phyloP scores from a whole-genome alignment of 2,888 invertebrate genomes.

The Pherbina coryleti region DNA sequence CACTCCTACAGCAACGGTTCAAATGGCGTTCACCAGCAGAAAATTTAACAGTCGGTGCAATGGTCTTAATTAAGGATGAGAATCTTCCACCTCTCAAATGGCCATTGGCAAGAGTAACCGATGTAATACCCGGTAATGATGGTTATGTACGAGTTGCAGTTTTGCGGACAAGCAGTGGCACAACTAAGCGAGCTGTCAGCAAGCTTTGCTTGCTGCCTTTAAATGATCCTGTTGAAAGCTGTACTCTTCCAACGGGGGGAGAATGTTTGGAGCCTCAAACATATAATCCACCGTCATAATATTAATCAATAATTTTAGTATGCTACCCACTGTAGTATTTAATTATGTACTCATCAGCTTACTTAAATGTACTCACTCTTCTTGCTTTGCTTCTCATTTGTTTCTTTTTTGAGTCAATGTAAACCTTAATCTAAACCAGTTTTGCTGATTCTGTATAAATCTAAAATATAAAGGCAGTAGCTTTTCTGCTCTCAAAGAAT shows the following conservation, averaged over 20 bases:
- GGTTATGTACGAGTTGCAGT: slow-evolving; percentile 24
- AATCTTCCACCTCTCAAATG: slow-evolving; percentile 42
- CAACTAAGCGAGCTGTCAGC: slow-evolving; percentile 18
- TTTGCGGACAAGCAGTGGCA: slow-evolving; percentile 14
- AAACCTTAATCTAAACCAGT: too few species aligned
- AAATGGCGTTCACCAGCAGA: slow-evolving; percentile 36
- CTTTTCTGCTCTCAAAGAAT: too few species aligned
- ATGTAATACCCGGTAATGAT: slow-evolving; percentile 9
- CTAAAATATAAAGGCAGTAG: too few species aligned
- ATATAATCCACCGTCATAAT: too few species aligned
- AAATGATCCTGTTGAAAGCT: slow-evolving; percentile 35
- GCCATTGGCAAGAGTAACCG: slow-evolving; percentile 37
- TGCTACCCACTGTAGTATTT: too few species aligned
- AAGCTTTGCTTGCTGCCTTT: slow-evolving; percentile 23
- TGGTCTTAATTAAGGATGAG: slow-evolving; percentile 44
- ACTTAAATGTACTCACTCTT: too few species aligned
- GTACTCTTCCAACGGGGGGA: slow-evolving; percentile 36
- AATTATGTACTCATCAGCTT: too few species aligned
- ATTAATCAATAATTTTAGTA: too few species aligned
- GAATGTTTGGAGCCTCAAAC: neutral
- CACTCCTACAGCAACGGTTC: slow-evolving; percentile 38
- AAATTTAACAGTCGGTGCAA: neutral
- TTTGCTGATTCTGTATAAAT: too few species aligned
- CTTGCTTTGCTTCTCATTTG: too few species aligned
- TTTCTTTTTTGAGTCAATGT: too few species aligned